These are phyloP conservation scores for Cantharis flavilabris DNA, from an alignment of 2,888 invertebrate species.

Conservation along the genomic window DNA sequence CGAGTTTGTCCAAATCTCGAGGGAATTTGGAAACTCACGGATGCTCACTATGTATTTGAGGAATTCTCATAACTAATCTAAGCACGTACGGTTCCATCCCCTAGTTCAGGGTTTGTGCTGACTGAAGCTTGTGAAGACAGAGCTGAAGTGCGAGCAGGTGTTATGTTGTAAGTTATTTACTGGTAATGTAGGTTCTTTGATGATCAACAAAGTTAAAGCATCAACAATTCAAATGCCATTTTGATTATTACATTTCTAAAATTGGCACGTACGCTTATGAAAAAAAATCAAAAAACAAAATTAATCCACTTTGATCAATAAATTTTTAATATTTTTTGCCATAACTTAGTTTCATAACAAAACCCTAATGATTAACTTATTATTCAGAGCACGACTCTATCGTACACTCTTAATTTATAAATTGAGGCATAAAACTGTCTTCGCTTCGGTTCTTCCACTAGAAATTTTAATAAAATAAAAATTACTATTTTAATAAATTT, in stretches of 20 bases:
- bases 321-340: neutral
- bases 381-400: neutral
- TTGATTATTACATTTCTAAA: conserved; percentile 5
- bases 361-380: neutral
- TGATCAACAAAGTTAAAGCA: conserved; percentile 22
- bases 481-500: neutral
- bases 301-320: neutral
- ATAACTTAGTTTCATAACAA: neutral
- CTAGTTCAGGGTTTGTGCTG: conserved; percentile 29
- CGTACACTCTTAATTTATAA: neutral
- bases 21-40: conserved; percentile 19
- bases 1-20: conserved; percentile 19
- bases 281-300: conserved; percentile 2
- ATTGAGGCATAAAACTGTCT: neutral
- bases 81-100: conserved; percentile 24
- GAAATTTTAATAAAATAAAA: neutral
- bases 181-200: conserved; percentile 29
- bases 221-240: conserved; percentile 12
- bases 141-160: conserved; percentile 30
- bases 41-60: conserved; percentile 26
- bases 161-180: conserved; percentile 32
- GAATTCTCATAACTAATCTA: conserved; percentile 15
- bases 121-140: conserved; percentile 29
- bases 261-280: conserved; percentile 14
- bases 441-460: neutral